Conservation (phyloP, 2,797 vertebrate species). For the Borostomias antarcticus region DNA sequence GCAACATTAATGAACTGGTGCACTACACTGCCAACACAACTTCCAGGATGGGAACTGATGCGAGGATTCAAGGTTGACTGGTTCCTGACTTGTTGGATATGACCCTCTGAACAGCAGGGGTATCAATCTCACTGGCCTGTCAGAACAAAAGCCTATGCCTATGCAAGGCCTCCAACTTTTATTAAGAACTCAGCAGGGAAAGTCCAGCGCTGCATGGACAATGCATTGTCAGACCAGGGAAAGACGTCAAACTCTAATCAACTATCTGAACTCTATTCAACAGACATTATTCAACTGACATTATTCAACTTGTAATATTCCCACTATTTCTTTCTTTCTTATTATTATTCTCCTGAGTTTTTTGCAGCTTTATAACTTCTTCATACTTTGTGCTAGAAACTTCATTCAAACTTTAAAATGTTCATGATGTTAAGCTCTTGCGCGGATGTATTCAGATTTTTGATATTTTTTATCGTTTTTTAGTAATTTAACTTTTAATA, state of each 20-base stretch:
- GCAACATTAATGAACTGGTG: too few relatives aligned
- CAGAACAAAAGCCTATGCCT: not conserved
- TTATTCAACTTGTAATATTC: too few relatives aligned
- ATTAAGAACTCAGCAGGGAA: not conserved
- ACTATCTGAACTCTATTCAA: not conserved
- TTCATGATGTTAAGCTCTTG: too few relatives aligned
- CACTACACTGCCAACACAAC: not conserved
- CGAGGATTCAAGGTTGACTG: slow-evolving; percentile 5
- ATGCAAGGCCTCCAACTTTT: not conserved
- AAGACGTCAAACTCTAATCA: not conserved
- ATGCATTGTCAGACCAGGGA: not conserved
- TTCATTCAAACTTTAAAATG: too few relatives aligned
- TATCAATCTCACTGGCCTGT: slow-evolving; percentile 7
- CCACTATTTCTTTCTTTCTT: too few relatives aligned
- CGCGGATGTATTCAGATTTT: too few relatives aligned
- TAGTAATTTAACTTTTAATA: too few relatives aligned
- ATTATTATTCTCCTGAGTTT: too few relatives aligned
- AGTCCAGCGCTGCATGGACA: not conserved
- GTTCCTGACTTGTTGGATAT: not conserved
- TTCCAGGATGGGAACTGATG: not conserved
- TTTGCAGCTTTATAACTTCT: too few relatives aligned
- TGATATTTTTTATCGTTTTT: too few relatives aligned
- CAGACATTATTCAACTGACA: too few relatives aligned
- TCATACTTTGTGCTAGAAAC: too few relatives aligned
- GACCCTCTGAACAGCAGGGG: not conserved